Base-by-base conservation (phyloP, 2,113 vertebrate genomes). In the Colaptes auratus region DNA sequence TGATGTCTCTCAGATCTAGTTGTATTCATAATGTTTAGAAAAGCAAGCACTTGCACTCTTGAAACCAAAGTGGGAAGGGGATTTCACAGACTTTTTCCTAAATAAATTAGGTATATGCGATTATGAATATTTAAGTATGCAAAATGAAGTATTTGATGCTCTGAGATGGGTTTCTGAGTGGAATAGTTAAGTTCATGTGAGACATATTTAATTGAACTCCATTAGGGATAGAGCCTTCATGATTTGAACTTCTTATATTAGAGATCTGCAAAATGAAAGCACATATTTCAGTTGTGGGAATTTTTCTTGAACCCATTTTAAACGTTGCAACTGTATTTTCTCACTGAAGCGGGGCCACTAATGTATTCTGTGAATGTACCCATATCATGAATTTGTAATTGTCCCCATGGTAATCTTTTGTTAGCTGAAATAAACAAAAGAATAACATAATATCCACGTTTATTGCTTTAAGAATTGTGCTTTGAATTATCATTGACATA, bases 1-100 rank as follows among this genome's bases (percentile, higher is more conserved):
- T 92, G 95, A 97, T 93, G 96, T 92, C 88, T 97, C 97, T 97
- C 83, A 95, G 95, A 98, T 97, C 96, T 96, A 71, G 85, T 73
- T 89, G 95, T 96, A 97, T 92, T 92, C 93, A 66, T 86, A 84
- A 89, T 67, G 95, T 96, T 93, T 84, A 83, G 86, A 91, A 96
- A 96, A 90, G 82, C 46, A 77, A 95, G 35, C 42, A 72, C 67
- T 97, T 82, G 86, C 94, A 90, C 88, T 96, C 90, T 91, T 79
- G 96, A 95, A 97, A 92, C 70, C 44, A 53, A 91, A 84, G 75
- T 55, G 69, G 86, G 83, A 96, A 79, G 55, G 78, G 75, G 46
- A 96, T 95, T 94, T 95, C 89, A 55, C 83, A 75, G 88, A 8
- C 65, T 95, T 92, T 92, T 92, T 67, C 35, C 86, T 55, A 97